Evolutionary conservation across 2,888 invertebrate genomes (phyloP).

Genomic region (Drepanosiphum platanoidis): DNA sequence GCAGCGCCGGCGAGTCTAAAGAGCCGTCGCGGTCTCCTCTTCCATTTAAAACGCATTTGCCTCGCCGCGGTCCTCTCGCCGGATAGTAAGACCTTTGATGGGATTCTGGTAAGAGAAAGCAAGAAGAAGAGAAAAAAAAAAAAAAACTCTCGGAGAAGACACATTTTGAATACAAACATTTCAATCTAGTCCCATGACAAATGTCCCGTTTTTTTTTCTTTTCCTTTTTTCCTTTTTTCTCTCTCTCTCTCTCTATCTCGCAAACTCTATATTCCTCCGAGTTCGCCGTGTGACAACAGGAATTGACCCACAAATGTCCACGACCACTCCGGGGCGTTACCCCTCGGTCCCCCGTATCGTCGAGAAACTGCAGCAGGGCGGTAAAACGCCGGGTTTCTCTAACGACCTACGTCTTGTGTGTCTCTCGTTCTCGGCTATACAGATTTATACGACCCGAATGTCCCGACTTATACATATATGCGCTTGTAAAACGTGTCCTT

Average conservation of each 20-base stretch:
- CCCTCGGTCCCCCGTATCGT: background rate
- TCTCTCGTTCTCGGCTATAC: conserved; percentile 47
- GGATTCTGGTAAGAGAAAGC: background rate
- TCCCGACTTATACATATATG: conserved; percentile 11
- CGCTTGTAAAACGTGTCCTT: conserved; percentile 5
- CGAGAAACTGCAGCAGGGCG: background rate
- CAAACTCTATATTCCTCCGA: background rate
- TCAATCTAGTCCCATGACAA: conserved; percentile 60
- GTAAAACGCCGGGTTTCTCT: conserved; percentile 33
- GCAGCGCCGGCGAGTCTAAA: background rate
- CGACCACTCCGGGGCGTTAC: conserved; percentile 14
- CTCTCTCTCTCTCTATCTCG: background rate
- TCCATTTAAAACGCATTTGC: conserved; percentile 57
- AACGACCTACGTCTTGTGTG: conserved; percentile 27
- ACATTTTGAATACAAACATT: conserved; percentile 61
- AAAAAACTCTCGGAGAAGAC: conserved; percentile 27
- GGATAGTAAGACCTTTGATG: conserved; percentile 1
- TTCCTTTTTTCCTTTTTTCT: background rate
- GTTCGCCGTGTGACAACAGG: conserved; percentile 29
- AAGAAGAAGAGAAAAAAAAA: conserved; percentile 5
- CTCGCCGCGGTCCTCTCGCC: background rate
- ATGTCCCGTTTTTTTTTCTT: conserved; percentile 45
- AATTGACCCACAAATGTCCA: conserved; percentile 53
- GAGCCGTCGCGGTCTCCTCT: background rate
- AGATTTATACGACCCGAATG: conserved; percentile 39